Percentiles rank a stretch among this genome's conserved stretches.
These are phyloP conservation scores for Cheilosia grossa DNA, from an alignment of 2,888 invertebrate genomes.

Conservation along the genomic window DNA sequence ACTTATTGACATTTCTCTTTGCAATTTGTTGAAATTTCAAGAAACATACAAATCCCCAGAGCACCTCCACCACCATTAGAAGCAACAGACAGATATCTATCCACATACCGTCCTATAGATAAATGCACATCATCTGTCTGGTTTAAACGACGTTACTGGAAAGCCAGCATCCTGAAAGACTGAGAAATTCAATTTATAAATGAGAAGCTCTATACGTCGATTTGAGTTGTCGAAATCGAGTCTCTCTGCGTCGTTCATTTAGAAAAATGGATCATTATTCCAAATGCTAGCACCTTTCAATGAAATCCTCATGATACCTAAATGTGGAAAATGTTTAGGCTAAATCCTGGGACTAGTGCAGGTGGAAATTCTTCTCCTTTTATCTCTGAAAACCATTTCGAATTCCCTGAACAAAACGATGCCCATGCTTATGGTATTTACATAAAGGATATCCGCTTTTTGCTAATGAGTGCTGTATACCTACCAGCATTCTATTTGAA, in stretches of 20 bases:
- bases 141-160: background rate
- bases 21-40: no score
- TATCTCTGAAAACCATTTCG: conserved; percentile 1
- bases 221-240: background rate
- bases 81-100: no score
- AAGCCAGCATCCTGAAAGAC: background rate
- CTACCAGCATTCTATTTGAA: background rate
- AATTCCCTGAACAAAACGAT: conserved; percentile 20
- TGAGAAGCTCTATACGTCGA: conserved; percentile 4
- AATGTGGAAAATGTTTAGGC: conserved; percentile 12
- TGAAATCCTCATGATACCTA: conserved; percentile 18
- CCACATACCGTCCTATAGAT: no score
- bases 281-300: conserved; percentile 1
- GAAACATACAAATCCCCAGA: no score
- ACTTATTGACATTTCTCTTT: background rate
- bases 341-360: conserved; percentile 15
- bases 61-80: no score
- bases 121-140: background rate
- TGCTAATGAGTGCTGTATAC: conserved; percentile 14
- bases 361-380: background rate
- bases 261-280: no score
- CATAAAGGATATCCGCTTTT: conserved; percentile 11
- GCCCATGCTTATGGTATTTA: background rate
- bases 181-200: conserved; percentile 29
- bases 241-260: background rate